These are phyloP conservation scores for Torymus tubicola DNA, from an alignment of 2,888 invertebrate genomes.

Conservation along the genomic window DNA sequence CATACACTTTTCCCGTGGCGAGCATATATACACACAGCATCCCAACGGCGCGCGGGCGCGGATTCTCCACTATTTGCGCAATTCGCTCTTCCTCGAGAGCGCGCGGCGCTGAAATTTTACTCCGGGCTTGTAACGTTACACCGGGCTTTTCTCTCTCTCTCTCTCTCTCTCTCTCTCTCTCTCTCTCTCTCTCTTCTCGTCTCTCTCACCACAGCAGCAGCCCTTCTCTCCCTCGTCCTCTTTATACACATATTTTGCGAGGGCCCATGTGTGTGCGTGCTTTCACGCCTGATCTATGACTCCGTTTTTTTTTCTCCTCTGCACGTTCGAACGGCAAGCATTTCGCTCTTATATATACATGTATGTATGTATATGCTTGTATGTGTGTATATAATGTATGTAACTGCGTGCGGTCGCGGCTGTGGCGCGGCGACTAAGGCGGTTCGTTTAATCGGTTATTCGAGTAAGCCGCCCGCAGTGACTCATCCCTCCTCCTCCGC, in stretches of 20 bases:
- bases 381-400: too few relatives aligned
- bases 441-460: conserved; percentile 9
- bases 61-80: conserved; percentile 23
- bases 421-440: too few relatives aligned
- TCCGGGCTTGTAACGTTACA: conserved; percentile 49
- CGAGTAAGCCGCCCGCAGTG: not conserved
- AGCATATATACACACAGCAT: too few relatives aligned
- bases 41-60: not conserved
- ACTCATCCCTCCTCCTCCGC: too few relatives aligned
- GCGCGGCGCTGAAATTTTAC: conserved; percentile 47
- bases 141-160: conserved; percentile 36
- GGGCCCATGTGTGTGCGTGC: not conserved
- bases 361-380: too few relatives aligned
- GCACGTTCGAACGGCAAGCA: too few relatives aligned
- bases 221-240: too few relatives aligned
- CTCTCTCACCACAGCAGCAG: not conserved
- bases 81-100: not conserved
- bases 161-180: conserved; percentile 22
- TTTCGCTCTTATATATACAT: too few relatives aligned
- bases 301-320: not conserved
- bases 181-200: conserved; percentile 8
- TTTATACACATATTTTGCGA: too few relatives aligned
- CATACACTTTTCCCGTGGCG: too few relatives aligned
- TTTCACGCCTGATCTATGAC: conserved; percentile 26
- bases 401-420: too few relatives aligned